Conservation (phyloP, 2,888 invertebrate genomes). For the Brachyptera risi region DNA sequence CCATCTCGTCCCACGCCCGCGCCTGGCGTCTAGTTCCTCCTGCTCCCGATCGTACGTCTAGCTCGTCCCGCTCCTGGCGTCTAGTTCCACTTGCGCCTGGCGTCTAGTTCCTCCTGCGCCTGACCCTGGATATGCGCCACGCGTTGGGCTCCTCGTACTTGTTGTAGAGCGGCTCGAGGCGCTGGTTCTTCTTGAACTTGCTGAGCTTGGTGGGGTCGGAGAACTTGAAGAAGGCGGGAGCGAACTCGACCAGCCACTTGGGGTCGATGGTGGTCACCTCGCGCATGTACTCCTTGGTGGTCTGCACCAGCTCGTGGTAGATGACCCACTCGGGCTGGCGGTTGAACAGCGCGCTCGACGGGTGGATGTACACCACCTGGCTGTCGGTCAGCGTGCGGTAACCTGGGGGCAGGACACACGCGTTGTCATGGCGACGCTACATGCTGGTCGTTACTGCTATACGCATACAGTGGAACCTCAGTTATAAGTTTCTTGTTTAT, state of each 20-base stretch:
- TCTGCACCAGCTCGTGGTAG: conserved; percentile 97
- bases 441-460: too few species aligned
- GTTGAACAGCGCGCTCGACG: conserved; percentile 95
- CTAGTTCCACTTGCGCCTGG: too few species aligned
- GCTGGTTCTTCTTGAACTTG: conserved; percentile 98
- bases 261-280: conserved; percentile 97
- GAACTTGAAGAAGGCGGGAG: conserved; percentile 98
- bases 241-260: conserved; percentile 98
- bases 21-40: too few species aligned
- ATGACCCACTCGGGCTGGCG: conserved; percentile 99
- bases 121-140: conserved; percentile 95
- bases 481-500: too few species aligned
- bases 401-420: too few species aligned
- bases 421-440: too few species aligned
- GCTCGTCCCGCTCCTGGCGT: too few species aligned
- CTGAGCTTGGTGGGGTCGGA: conserved; percentile 97
- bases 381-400: conserved; percentile 97
- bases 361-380: conserved; percentile 98
- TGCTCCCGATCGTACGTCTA: too few species aligned
- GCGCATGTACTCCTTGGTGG: conserved; percentile 98
- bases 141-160: conserved; percentile 99
- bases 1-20: too few species aligned
- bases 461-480: too few species aligned
- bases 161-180: conserved; percentile 95
- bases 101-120: conserved; percentile 83